Base-by-base conservation (phyloP, 2,888 invertebrate species). In the Drosophila subquinaria region DNA sequence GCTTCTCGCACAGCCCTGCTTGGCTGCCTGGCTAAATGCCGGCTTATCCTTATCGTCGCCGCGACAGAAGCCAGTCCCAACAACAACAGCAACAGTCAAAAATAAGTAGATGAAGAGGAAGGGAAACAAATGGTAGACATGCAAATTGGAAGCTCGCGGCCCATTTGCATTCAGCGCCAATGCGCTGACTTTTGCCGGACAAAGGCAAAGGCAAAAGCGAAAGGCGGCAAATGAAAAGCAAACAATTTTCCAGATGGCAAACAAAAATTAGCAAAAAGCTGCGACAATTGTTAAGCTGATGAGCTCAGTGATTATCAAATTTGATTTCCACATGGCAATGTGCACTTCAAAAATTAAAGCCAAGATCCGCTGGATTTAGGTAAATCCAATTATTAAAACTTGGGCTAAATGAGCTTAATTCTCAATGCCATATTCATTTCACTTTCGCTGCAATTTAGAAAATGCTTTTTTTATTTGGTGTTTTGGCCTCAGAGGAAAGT, bases 141-240 rank as follows among this genome's bases (percentile, higher is more conserved):
- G 87, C 82, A 88, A 82, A 82, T 82, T 86, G 81, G 63, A 78
- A 81, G 84, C 82, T 83, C 69, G 61, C 63, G 74, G 74, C 81
- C 77, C 83, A 88, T 83, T 83, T 83, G 82, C 82, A 83, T 83
- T 88, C 74, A 73, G 69, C 77, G 83, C 69, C 83, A 86, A 81
- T 81, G 87, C 89, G 82, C 67, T 88, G 82, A 83, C 82, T 83
- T 83, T 83, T 88, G 87, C 74, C 59, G 62, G 52, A 66, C 80
- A 62, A 63, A 68, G 40, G 30, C 61, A 53, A 48, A 57, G 20
- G 20, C 20, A 53, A 48, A 57, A 42, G 13, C 40, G n/a, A 30
- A 66, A 47, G 23, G 51, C 61, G 47, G 53, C 57, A 88, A 82
- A 85, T 86, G 88, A 77, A 82, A 88, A 73, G 73, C 86, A 82